Evolutionary conservation across 2,888 invertebrate species (phyloP).

Genomic region (Norana najaformis): DNA sequence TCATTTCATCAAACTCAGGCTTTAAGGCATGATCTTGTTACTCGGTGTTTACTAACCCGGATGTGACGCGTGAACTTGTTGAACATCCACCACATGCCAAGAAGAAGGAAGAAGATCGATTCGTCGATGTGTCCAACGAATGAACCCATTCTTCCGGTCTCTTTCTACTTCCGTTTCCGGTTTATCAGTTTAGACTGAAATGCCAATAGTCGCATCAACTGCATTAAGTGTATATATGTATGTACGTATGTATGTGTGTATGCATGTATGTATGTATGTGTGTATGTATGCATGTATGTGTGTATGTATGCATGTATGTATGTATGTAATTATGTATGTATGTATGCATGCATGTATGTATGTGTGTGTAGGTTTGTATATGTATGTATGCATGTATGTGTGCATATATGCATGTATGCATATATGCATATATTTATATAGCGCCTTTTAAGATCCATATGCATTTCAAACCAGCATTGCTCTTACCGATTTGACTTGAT

Average conservation of each 20-base stretch:
- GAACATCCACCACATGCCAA: slow-evolving; percentile 49
- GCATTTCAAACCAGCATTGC: too few species aligned
- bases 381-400: not conserved
- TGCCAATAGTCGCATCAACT: not conserved
- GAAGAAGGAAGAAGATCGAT: slow-evolving; percentile 47
- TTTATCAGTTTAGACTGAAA: not conserved
- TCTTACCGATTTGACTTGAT: too few species aligned
- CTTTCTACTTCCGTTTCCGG: not conserved
- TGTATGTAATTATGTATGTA: not conserved
- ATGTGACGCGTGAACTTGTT: slow-evolving; percentile 44
- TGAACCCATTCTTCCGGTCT: slow-evolving; percentile 45
- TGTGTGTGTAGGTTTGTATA: too few species aligned
- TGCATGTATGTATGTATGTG: slow-evolving; percentile 16
- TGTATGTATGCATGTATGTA: not conserved
- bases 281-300: slow-evolving; percentile 14
- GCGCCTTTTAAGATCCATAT: too few species aligned
- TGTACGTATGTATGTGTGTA: slow-evolving; percentile 25
- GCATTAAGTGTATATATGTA: slow-evolving; percentile 1
- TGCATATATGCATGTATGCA: not conserved
- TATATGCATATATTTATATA: not conserved
- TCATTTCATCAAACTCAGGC: not conserved
- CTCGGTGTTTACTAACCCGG: slow-evolving; percentile 39
- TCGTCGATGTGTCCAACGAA: slow-evolving; percentile 50
- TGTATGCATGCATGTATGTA: not conserved
- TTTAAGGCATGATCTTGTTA: not conserved